Conservation (phyloP, 2,113 vertebrate species). For the Grammomys surdaster region DNA sequence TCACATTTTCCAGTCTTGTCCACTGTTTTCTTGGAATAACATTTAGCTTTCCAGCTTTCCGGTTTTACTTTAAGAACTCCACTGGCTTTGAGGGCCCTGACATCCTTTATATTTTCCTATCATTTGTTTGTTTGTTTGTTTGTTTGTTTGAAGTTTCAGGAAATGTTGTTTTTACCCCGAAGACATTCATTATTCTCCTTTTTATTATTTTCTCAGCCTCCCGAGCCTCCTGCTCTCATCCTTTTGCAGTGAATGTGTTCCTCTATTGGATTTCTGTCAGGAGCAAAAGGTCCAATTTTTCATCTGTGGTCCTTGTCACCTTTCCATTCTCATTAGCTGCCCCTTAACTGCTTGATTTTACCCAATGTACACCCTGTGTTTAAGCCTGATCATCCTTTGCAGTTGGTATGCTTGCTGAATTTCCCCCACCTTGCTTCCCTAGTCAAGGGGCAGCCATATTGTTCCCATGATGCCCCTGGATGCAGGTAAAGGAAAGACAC, state of each 20-base stretch:
- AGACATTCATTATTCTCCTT: not conserved
- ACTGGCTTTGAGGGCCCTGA: not conserved
- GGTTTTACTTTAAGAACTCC: not conserved
- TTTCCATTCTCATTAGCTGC: not conserved
- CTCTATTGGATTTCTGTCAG: not conserved
- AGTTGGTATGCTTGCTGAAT: not conserved
- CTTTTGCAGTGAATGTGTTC: not conserved
- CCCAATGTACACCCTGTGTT: not conserved
- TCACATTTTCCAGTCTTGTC: not conserved
- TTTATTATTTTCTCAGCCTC: not conserved
- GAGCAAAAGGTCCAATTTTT: not conserved
- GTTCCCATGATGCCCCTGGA: not conserved
- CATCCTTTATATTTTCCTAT: not conserved
- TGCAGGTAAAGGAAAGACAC: not conserved
- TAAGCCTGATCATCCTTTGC: not conserved
- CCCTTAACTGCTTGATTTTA: not conserved
- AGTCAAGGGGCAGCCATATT: not conserved
- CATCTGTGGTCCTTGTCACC: not conserved
- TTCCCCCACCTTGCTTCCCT: not conserved
- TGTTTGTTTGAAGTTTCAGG: not conserved
- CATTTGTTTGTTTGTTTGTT: not conserved
- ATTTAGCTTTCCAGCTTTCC: not conserved
- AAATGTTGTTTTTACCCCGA: not conserved
- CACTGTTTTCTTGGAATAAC: slow-evolving; percentile 21
- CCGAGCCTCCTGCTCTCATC: not conserved